Evolutionary conservation across 2,113 vertebrate genomes (phyloP).

Genomic region (Cervus canadensis): DNA sequence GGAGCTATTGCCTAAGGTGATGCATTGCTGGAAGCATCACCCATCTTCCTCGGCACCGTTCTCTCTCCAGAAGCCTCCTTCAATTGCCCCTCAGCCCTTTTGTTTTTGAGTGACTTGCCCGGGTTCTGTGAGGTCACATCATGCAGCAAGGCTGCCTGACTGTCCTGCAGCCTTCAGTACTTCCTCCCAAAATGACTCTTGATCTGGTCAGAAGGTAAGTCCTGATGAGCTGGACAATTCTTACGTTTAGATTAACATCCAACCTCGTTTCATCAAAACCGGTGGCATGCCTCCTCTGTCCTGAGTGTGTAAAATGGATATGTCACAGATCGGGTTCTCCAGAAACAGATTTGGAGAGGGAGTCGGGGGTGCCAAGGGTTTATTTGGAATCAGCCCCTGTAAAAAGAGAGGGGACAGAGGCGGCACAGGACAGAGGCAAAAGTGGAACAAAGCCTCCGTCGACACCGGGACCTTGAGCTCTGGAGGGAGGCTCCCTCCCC

Average conservation of each 20-base stretch:
- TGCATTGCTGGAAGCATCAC: neutral
- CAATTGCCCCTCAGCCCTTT: neutral
- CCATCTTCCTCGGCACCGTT: neutral
- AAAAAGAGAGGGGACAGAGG: neutral
- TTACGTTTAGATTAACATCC: neutral
- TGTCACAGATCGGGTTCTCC: neutral
- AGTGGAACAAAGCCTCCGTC: neutral
- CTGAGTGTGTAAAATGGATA: neutral
- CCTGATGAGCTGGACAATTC: neutral
- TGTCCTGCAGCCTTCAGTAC: neutral
- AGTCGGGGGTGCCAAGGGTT: neutral
- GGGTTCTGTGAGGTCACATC: neutral
- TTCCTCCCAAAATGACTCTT: neutral
- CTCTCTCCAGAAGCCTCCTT: neutral
- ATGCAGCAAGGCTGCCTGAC: neutral
- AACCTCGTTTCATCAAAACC: neutral
- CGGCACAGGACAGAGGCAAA: neutral
- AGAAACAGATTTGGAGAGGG: neutral
- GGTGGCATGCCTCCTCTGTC: neutral
- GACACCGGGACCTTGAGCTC: neutral
- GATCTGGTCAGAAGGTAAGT: neutral
- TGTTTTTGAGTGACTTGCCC: neutral
- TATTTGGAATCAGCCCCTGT: neutral
- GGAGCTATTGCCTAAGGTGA: neutral
- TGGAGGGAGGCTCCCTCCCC: neutral